phyloP scores from a whole-genome alignment of 2,113 vertebrate species.

The Glaucidium brasilianum region DNA sequence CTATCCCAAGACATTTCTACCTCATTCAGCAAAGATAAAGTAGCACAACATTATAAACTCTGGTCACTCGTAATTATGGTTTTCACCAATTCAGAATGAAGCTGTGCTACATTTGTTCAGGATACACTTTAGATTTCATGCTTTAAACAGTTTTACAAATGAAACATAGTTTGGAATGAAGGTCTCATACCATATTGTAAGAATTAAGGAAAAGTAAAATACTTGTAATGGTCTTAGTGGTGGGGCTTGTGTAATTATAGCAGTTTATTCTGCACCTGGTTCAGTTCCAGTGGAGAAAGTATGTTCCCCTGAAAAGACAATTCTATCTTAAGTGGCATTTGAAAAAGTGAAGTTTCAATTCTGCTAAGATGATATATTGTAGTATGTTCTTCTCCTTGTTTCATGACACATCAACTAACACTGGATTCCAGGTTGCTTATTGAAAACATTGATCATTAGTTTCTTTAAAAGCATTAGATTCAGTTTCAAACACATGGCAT shows the following conservation, averaged over 20 bases:
- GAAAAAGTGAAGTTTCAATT: not conserved
- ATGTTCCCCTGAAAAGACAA: not conserved
- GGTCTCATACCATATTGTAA: not conserved
- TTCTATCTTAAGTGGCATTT: not conserved
- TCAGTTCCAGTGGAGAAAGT: not conserved
- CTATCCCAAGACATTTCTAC: not conserved
- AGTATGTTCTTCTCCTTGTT: not conserved
- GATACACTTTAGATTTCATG: not conserved
- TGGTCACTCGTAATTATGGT: not conserved
- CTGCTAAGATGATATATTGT: not conserved
- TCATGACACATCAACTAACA: not conserved
- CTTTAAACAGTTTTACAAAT: not conserved
- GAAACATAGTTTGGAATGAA: not conserved
- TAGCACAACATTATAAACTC: not conserved
- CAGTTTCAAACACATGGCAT: not conserved
- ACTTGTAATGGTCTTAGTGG: not conserved
- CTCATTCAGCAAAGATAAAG: not conserved
- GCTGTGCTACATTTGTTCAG: not conserved
- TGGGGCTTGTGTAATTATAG: not conserved
- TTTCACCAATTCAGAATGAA: not conserved
- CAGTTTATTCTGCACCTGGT: not conserved
- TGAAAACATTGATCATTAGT: not conserved
- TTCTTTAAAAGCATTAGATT: not conserved
- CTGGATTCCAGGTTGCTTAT: not conserved
- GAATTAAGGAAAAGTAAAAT: not conserved